A percentile compares a stretch with the other conserved stretches of the same genome.
phyloP scores from a whole-genome alignment of 2,113 vertebrate genomes.

The Cygnus buccinator region DNA sequence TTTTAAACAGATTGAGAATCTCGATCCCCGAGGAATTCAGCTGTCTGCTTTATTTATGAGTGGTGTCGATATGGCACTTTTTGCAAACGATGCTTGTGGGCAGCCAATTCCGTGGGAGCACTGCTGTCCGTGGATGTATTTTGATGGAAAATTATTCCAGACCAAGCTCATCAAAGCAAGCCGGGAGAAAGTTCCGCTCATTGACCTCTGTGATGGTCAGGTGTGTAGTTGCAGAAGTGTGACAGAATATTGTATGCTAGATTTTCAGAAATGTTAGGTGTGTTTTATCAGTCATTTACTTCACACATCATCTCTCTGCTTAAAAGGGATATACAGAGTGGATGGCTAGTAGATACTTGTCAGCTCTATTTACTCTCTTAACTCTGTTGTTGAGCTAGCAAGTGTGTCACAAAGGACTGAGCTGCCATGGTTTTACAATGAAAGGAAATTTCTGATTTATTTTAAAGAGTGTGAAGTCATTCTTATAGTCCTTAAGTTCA shows the following conservation, averaged over 20 bases:
- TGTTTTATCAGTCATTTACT: too few species aligned
- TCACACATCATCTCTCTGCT: not conserved
- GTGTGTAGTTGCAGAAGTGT: constrained; percentile 70
- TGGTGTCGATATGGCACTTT: constrained; percentile 94
- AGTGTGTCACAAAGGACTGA: not conserved
- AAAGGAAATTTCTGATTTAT: not conserved
- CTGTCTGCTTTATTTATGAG: constrained; percentile 96
- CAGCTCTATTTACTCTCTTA: not conserved
- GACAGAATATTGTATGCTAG: too few species aligned
- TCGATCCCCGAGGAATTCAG: constrained; percentile 93
- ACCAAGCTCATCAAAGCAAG: constrained; percentile 91
- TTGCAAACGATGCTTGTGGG: constrained; percentile 92
- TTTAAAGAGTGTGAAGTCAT: not conserved
- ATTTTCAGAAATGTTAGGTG: not conserved
- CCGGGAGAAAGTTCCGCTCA: constrained; percentile 93
- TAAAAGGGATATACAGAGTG: not conserved
- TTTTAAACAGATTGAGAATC: constrained; percentile 88
- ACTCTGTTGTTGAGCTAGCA: not conserved
- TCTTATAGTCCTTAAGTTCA: not conserved
- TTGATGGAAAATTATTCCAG: constrained; percentile 95
- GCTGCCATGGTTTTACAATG: not conserved
- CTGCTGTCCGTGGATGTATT: constrained; percentile 98
- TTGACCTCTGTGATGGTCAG: constrained; percentile 99
- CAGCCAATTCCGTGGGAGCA: constrained; percentile 96
- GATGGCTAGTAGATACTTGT: not conserved